Evolutionary conservation across 2,797 vertebrate species (phyloP).

Genomic region (Micrastur ruficollis): DNA sequence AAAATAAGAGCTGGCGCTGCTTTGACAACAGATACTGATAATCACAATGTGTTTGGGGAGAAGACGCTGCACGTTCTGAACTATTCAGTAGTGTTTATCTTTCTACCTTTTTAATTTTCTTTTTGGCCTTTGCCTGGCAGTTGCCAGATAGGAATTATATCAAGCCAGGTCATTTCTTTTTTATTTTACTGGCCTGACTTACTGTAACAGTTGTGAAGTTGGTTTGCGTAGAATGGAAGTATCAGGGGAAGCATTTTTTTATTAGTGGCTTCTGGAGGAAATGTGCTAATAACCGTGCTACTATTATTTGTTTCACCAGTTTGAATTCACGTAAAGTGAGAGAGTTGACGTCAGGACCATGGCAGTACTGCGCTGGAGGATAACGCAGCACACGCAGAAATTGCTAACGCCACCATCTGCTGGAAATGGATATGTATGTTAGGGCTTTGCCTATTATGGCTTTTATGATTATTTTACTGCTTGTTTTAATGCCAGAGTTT

Average conservation of each 20-base stretch:
- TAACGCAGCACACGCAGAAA: neutral
- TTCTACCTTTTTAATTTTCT: neutral
- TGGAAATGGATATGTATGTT: neutral
- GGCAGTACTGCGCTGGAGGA: neutral
- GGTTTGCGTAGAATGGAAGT: neutral
- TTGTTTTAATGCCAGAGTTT: neutral
- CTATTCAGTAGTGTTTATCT: neutral
- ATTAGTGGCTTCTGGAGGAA: slow-evolving; percentile 8
- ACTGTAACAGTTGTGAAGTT: neutral
- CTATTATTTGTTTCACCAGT: neutral
- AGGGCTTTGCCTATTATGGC: neutral
- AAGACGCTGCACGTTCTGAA: neutral
- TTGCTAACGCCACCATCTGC: slow-evolving; percentile 19
- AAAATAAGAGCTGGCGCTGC: neutral
- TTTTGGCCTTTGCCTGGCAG: neutral
- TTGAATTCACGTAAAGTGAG: neutral
- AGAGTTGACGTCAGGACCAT: neutral
- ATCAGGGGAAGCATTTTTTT: neutral
- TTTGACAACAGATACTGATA: neutral
- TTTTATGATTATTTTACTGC: neutral
- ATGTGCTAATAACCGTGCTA: neutral
- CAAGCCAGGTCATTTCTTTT: neutral
- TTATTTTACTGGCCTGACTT: neutral
- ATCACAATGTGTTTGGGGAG: neutral
- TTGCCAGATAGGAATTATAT: neutral